Conservation (phyloP, 1,140 invertebrate genomes). For the Drosophila triauraria region DNA sequence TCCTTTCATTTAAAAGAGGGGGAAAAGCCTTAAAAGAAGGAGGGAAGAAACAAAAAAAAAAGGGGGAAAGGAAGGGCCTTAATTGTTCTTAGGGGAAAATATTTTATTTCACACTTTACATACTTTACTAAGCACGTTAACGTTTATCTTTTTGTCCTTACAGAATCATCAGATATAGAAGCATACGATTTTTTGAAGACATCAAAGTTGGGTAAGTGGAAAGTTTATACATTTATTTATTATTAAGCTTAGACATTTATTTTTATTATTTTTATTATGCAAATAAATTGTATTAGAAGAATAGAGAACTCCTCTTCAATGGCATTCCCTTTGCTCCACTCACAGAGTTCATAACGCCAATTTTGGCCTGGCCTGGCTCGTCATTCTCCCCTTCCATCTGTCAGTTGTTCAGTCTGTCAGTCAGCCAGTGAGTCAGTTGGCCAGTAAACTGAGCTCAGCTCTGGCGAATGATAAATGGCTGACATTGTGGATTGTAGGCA, state of each 20-base stretch:
- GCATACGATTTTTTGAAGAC: background rate
- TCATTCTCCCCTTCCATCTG: constrained; percentile 2
- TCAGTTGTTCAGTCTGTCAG: constrained; percentile 21
- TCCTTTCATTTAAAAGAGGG: background rate
- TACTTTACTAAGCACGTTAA: constrained; percentile 1
- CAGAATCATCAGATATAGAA: constrained; percentile 4
- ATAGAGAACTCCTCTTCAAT: constrained; percentile 1
- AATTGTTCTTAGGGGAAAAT: constrained; percentile 3
- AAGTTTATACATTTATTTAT: background rate
- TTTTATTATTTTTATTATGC: background rate
- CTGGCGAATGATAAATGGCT: constrained; percentile 76
- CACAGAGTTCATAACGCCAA: constrained; percentile 60
- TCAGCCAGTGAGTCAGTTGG: constrained; percentile 15
- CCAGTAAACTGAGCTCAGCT: constrained; percentile 38
- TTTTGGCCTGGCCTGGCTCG: constrained; percentile 34
- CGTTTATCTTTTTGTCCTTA: constrained; percentile 4
- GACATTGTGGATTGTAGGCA: constrained; percentile 78
- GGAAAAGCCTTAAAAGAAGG: background rate
- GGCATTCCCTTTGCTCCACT: constrained; percentile 2
- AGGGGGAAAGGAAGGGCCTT: too few relatives aligned
- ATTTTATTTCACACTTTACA: constrained; percentile 7
- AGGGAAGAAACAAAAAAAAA: background rate
- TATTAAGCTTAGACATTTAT: background rate
- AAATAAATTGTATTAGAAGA: too few relatives aligned
- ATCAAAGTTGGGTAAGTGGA: background rate